Evolutionary conservation across 2,797 vertebrate genomes (phyloP), one percentile per base, ranked within the genome.

Genomic region (Gymnothorax reevesii): DNA sequence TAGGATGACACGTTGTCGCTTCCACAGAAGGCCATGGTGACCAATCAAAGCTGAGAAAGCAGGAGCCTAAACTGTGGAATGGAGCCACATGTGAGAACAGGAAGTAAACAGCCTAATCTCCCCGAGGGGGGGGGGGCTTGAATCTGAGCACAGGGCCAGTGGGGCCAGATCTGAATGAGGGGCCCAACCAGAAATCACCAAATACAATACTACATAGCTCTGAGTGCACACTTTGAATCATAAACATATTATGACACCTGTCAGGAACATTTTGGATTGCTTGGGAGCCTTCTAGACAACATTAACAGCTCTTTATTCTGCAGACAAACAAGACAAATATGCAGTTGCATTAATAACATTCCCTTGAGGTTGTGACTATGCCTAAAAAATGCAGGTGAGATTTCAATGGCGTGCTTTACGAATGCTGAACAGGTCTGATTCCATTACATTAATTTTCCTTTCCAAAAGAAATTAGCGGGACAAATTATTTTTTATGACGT

Each of bases 11-110:
- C 89, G 2, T 91, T 92, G 87, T 97, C 94, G 13, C 95, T 95
- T 1, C 98, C 99, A 85, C 99, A 99, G 90, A 99, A 99, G 0
- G 92, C 95, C 98, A 98, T 97, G 83, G 90, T 92, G 91, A 92
- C 84, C 66, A 12, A 60, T 86, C 77, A 87, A 91, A 88, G 86
- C 90, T 77, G 87, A 13, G 83, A 25, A 83, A 87, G 91, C 90
- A 83, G 90, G 89, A 89, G 59, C 22, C 49, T 25, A 33, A 57
- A 8, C 57, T 20, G 15, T 60, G 57, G 83, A 17, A 85, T n/a
- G 0, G 12, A n/a, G 73, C 27, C 57, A 59, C 7, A 59, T 42
- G 33, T 42, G 33, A 42, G 33, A 42, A 42, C 33, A 42, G 33
- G 33, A 42, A 42, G 33, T 42, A 42, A 42, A 42, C 33, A 42